Evolutionary conservation across 2,888 invertebrate species (phyloP), one percentile per base, ranked within the genome.

Genomic region (Tetramorium bicarinatum): DNA sequence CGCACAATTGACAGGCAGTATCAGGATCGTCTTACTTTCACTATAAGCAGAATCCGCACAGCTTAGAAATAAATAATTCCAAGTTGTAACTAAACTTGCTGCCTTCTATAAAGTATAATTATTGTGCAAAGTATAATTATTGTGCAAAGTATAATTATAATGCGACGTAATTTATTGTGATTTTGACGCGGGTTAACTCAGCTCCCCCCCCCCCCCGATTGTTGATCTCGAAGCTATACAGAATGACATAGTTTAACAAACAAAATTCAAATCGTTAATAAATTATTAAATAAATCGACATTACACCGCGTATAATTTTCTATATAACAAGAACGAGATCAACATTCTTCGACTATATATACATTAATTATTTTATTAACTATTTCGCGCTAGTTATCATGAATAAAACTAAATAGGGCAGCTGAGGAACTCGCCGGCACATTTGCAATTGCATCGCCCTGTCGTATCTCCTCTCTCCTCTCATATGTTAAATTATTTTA

Each of bases 1-100:
- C 59, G 75, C 59, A 49, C 52, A 44, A 56, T 61, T 34, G 67
- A 61, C n/a, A 56, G 34, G 29, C 54, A 49, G 21, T n/a, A 85
- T 76, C 64, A 56, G 69, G 82, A 77, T 76, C 76, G 69, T 64
- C 83, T 84, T 66, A 80, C 41, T 59, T 64, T 74, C 13, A 25
- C 49, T 13, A 15, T 49, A 49, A 66, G 67, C 21, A 34, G 15
- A 82, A 64, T 34, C 9, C 15, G 54, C 62, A 29, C 62, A 41
- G 44, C 67, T 56, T 44, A 15, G 21, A 49, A 69, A 61, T 67
- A 56, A 77, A 69, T 75, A 66, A 59, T 2, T 52, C 59, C 13
- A 67, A 77, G 62, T 69, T 77, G 61, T 38, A 77, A 83, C 77
- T 61, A 29, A 76, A 7, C 34, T 34, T 25, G 47, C 66, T 56